These are phyloP conservation scores for Manduca sexta DNA, from an alignment of 1,140 invertebrate genomes.

Conservation along the genomic window DNA sequence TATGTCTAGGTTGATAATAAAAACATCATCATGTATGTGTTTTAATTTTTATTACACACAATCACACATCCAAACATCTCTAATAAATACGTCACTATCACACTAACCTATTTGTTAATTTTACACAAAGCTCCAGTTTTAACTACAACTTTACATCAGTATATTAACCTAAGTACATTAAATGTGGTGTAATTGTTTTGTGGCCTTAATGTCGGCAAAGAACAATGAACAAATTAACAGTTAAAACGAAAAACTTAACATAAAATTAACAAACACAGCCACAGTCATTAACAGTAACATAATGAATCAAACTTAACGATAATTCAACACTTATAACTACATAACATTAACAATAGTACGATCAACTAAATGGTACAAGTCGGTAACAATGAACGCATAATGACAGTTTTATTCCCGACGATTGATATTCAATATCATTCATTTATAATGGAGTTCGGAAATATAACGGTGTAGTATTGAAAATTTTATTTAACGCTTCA, in stretches of 20 bases:
- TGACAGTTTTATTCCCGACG: constrained; percentile 48
- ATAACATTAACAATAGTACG: constrained; percentile 50
- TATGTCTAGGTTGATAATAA: too few species aligned
- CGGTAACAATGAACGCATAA: constrained; percentile 32
- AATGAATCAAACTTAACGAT: constrained; percentile 58
- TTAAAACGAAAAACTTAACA: constrained; percentile 70
- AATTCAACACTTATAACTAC: constrained; percentile 63
- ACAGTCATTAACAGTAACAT: constrained; percentile 47
- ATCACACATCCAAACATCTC: constrained; percentile 50
- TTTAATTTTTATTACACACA: constrained; percentile 50
- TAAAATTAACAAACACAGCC: constrained; percentile 72
- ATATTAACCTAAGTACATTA: neutral
- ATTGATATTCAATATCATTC: neutral
- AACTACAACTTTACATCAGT: constrained; percentile 28
- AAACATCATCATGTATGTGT: neutral
- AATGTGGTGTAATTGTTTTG: constrained; percentile 6
- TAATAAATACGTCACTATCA: constrained; percentile 39
- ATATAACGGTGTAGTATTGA: too few species aligned
- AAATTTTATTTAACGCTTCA: neutral
- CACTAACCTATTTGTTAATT: constrained; percentile 58
- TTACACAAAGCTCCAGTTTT: constrained; percentile 69
- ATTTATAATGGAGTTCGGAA: too few species aligned
- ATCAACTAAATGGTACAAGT: constrained; percentile 31
- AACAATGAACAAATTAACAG: constrained; percentile 44
- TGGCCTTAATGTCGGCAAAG: constrained; percentile 61